Percentiles rank a stretch among this genome's conserved stretches.
These are phyloP conservation scores for Drosophila ogumai DNA, from an alignment of 1,140 invertebrate species.

Conservation along the genomic window DNA sequence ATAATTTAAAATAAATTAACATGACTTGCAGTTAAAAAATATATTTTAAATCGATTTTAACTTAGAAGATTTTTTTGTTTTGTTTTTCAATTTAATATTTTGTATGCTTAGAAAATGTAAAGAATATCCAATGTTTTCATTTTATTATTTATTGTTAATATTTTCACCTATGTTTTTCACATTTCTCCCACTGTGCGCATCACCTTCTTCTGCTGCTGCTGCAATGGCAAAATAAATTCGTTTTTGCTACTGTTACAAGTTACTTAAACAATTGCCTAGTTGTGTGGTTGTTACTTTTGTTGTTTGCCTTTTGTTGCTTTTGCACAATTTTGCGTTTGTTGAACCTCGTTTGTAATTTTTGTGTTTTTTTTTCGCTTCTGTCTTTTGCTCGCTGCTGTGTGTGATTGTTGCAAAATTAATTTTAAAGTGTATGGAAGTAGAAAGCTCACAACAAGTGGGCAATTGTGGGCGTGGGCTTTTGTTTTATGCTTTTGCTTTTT, in stretches of 20 bases:
- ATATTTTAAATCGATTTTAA: not conserved
- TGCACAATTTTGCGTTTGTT: slow-evolving; percentile 74
- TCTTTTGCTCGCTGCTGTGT: slow-evolving; percentile 33
- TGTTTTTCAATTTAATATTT: not conserved
- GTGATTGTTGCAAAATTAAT: slow-evolving; percentile 56
- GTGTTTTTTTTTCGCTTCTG: slow-evolving; percentile 34
- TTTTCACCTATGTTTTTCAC: not conserved
- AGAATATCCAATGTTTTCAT: too few species aligned
- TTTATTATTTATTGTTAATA: not conserved
- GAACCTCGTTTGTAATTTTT: slow-evolving; percentile 61
- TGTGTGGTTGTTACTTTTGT: slow-evolving; percentile 37
- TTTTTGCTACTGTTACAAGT: slow-evolving; percentile 76
- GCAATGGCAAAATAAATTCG: slow-evolving; percentile 77
- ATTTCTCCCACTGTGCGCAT: slow-evolving; percentile 12
- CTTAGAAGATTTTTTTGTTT: not conserved
- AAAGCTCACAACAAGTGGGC: slow-evolving; percentile 64
- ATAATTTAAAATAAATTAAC: not conserved
- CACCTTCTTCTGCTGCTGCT: slow-evolving; percentile 18
- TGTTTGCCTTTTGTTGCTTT: slow-evolving; percentile 45
- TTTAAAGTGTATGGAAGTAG: slow-evolving; percentile 61
- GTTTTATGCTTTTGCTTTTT: slow-evolving; percentile 43
- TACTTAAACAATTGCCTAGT: slow-evolving; percentile 68
- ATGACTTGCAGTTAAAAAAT: not conserved
- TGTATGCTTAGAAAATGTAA: too few species aligned
- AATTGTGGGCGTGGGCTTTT: slow-evolving; percentile 66